Conservation (phyloP, 2,113 vertebrate species). For the Uropsilus gracilis region DNA sequence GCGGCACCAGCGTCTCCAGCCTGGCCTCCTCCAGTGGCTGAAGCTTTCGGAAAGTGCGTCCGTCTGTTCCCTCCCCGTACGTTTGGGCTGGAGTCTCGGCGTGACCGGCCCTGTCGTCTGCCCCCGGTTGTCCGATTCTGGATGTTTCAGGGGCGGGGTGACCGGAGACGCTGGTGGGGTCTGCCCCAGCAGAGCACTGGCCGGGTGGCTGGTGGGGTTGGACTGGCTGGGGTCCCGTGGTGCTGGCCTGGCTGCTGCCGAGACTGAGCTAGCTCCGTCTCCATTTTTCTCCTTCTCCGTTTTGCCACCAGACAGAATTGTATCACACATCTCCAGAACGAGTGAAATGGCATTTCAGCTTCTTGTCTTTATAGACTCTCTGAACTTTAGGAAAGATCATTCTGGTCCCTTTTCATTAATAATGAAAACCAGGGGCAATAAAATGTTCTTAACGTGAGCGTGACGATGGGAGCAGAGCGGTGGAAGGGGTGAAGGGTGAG, state of each 20-base stretch:
- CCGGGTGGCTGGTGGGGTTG: neutral
- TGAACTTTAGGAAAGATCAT: constrained; percentile 93
- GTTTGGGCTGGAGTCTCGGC: neutral
- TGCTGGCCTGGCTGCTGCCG: neutral
- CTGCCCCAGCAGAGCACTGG: neutral
- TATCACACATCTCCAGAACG: constrained; percentile 89
- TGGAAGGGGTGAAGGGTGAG: constrained; percentile 80
- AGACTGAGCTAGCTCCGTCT: neutral
- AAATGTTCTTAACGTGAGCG: constrained; percentile 86
- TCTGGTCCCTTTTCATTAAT: constrained; percentile 92
- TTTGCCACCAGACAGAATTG: constrained; percentile 88
- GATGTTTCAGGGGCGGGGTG: neutral
- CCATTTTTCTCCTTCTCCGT: constrained; percentile 72
- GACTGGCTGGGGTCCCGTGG: too few species aligned
- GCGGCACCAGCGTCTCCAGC: neutral
- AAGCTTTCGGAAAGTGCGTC: neutral
- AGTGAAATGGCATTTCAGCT: constrained; percentile 91
- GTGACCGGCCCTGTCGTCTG: neutral
- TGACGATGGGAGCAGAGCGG: constrained; percentile 67
- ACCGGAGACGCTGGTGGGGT: too few species aligned
- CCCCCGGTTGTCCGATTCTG: neutral
- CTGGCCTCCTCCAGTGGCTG: too few species aligned
- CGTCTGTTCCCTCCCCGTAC: neutral
- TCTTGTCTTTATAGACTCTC: constrained; percentile 91
- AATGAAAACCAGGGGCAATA: constrained; percentile 92